These are phyloP conservation scores for Arctocebus calabarensis DNA, from an alignment of 2,797 vertebrate genomes.

Conservation along the genomic window DNA sequence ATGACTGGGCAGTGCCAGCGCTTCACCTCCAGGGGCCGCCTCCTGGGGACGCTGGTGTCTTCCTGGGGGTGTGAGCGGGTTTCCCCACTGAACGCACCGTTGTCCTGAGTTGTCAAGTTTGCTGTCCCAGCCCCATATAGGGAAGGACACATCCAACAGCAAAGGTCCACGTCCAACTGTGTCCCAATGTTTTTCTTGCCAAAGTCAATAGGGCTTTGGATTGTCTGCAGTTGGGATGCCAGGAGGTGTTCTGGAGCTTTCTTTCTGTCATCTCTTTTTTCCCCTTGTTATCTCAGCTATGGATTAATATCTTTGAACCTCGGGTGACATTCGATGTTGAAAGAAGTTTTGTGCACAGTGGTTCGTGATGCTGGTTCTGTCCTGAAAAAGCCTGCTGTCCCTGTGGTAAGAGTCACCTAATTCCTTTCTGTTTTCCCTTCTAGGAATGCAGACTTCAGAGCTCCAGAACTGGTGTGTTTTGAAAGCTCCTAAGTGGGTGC, in stretches of 20 bases:
- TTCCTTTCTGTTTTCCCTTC: constrained; percentile 30
- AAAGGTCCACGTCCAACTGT: not conserved
- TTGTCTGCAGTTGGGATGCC: not conserved
- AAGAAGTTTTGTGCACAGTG: not conserved
- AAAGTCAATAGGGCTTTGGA: not conserved
- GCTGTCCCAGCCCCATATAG: not conserved
- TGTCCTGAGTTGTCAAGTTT: constrained; percentile 34
- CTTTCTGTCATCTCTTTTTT: not conserved
- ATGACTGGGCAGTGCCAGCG: constrained; percentile 38
- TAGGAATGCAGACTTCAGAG: constrained; percentile 1
- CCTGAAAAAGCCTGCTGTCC: not conserved
- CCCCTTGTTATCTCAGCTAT: constrained; percentile 1
- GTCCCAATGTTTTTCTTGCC: not conserved
- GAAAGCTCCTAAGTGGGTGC: not conserved
- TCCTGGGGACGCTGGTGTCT: constrained; percentile 55
- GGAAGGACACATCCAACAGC: not conserved
- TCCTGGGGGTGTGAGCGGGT: constrained; percentile 32
- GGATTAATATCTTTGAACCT: not conserved
- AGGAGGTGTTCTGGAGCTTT: not conserved
- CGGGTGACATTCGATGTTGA: not conserved
- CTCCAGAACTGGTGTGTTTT: not conserved
- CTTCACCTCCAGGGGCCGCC: constrained; percentile 60
- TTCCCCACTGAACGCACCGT: constrained; percentile 60
- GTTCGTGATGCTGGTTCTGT: not conserved
- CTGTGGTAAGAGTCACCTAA: not conserved